These are phyloP conservation scores for Nanorana parkeri DNA, from an alignment of 2,113 vertebrate genomes.

Conservation along the genomic window DNA sequence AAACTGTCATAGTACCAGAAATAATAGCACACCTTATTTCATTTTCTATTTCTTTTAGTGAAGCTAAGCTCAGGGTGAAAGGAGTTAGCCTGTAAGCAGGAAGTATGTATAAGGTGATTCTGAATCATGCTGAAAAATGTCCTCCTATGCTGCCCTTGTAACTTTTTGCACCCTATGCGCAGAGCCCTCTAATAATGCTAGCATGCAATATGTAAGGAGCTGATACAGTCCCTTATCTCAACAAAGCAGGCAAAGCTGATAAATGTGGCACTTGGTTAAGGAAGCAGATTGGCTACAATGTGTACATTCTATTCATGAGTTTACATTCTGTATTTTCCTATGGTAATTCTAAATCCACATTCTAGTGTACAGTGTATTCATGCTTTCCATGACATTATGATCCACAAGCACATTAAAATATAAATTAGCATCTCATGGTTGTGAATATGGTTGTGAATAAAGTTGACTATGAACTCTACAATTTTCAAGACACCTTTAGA, in stretches of 20 bases:
- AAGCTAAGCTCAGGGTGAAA: neutral
- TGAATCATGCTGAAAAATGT: slow-evolving; percentile 14
- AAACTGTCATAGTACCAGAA: neutral
- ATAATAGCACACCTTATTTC: slow-evolving; percentile 18
- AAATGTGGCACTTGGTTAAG: slow-evolving; percentile 47
- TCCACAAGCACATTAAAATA: slow-evolving; percentile 30
- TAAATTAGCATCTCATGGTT: slow-evolving; percentile 13
- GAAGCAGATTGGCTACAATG: slow-evolving; percentile 31
- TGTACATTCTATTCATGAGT: slow-evolving; percentile 45
- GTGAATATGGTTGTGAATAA: slow-evolving; percentile 1
- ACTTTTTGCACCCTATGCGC: slow-evolving; percentile 26
- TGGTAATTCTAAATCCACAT: slow-evolving; percentile 31
- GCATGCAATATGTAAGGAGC: slow-evolving; percentile 42
- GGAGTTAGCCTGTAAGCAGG: neutral
- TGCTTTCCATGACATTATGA: slow-evolving; percentile 39
- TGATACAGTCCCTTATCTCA: slow-evolving; percentile 51
- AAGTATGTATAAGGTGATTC: slow-evolving; percentile 20
- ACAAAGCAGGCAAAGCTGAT: slow-evolving; percentile 43
- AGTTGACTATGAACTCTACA: slow-evolving; percentile 8
- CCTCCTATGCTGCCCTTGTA: neutral
- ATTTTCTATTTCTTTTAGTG: neutral
- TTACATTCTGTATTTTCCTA: slow-evolving; percentile 42
- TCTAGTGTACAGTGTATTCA: slow-evolving; percentile 45
- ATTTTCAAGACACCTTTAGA: slow-evolving; percentile 23
- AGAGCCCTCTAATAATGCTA: slow-evolving; percentile 30